phyloP scores from a whole-genome alignment of 2,113 vertebrate species.

The Oncorhynchus mykiss region DNA sequence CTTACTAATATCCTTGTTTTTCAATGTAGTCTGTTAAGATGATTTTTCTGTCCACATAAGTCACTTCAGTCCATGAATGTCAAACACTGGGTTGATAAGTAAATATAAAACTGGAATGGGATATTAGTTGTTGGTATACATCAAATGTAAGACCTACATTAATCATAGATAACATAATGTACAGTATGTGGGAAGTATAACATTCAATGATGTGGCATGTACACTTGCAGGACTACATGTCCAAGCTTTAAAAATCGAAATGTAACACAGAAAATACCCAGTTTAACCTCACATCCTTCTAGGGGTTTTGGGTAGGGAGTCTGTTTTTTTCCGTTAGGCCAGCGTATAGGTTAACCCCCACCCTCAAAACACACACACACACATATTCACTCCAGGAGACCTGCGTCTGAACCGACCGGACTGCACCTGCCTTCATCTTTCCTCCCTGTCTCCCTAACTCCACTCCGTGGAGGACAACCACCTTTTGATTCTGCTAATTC shows the following conservation, averaged over 20 bases:
- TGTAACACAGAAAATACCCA: conserved; percentile 32
- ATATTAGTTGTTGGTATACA: background rate
- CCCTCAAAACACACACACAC: conserved; percentile 9
- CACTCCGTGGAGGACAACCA: conserved; percentile 67
- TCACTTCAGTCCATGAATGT: no score
- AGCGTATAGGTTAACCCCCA: conserved; percentile 68
- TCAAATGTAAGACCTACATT: background rate
- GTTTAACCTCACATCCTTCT: conserved; percentile 60
- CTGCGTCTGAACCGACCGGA: conserved; percentile 75
- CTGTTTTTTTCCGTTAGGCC: conserved; percentile 62
- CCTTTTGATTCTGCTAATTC: conserved; percentile 81
- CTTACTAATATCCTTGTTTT: conserved; percentile 22
- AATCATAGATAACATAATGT: background rate
- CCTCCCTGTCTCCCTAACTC: conserved; percentile 73
- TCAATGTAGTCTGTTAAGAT: background rate
- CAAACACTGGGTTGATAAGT: no score
- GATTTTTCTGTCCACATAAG: no score
- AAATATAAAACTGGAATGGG: background rate
- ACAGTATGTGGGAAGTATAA: background rate
- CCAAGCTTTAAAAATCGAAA: conserved; percentile 47
- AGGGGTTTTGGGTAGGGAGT: conserved; percentile 29
- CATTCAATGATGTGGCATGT: conserved; percentile 12
- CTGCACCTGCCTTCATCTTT: conserved; percentile 76
- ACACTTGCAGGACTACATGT: conserved; percentile 21
- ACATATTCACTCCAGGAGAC: conserved; percentile 49